These are phyloP conservation scores for Girardinus metallicus DNA, from an alignment of 2,797 vertebrate species.

Conservation along the genomic window DNA sequence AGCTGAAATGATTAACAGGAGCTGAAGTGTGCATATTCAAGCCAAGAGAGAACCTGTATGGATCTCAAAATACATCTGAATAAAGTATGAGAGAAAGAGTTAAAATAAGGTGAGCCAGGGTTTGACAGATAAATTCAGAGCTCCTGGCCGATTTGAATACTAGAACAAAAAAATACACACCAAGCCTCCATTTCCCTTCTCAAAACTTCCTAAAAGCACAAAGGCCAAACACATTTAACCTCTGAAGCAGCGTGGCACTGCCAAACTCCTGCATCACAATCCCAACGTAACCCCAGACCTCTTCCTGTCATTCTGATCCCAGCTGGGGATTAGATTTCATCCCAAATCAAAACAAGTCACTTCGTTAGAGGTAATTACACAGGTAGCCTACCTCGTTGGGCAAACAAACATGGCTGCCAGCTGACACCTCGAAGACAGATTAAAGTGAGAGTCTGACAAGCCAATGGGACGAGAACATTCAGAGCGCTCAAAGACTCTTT, in stretches of 20 bases:
- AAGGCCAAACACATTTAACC: slow-evolving; percentile 12
- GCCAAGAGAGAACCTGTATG: slow-evolving; percentile 17
- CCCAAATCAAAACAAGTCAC: slow-evolving; percentile 83
- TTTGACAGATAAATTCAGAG: slow-evolving; percentile 16
- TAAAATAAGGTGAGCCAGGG: slow-evolving; percentile 13
- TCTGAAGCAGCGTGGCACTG: slow-evolving; percentile 23
- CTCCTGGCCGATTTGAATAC: slow-evolving; percentile 3
- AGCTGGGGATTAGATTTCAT: slow-evolving; percentile 74
- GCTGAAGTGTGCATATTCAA: slow-evolving; percentile 45
- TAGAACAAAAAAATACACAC: slow-evolving; percentile 7
- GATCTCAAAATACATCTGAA: neutral
- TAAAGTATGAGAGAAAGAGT: neutral
- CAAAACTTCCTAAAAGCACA: slow-evolving; percentile 38
- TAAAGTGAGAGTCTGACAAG: slow-evolving; percentile 70
- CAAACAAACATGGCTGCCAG: slow-evolving; percentile 81
- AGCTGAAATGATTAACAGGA: slow-evolving; percentile 75
- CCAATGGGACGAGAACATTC: slow-evolving; percentile 41
- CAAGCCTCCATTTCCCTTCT: slow-evolving; percentile 24
- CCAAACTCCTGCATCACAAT: slow-evolving; percentile 45
- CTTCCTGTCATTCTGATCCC: slow-evolving; percentile 64
- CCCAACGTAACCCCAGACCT: slow-evolving; percentile 46
- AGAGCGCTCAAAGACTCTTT: slow-evolving; percentile 36
- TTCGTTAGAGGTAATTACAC: slow-evolving; percentile 82
- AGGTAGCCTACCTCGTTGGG: slow-evolving; percentile 76
- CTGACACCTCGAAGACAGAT: slow-evolving; percentile 78